Base-by-base conservation (phyloP, 2,113 vertebrate species). In the Pristiophorus japonicus region DNA sequence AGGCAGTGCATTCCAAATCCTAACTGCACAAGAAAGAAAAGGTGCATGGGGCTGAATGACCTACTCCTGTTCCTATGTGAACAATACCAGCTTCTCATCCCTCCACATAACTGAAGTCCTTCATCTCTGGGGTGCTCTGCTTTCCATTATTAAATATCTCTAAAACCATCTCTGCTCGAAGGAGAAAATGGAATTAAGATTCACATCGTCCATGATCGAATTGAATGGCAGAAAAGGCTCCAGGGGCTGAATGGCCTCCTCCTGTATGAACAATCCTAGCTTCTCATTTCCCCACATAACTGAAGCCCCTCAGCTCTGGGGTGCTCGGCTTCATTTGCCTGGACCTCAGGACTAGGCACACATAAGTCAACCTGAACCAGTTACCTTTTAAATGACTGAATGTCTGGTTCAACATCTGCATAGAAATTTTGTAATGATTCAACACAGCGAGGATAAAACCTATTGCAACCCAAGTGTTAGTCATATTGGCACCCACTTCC, bases 361-460 rank as follows among this genome's bases (percentile, higher is more conserved):
- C 20, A 12, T 27, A 87, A 16, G 27, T 4, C 12, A 90, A 5
- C 51, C 30, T 51, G 62, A 59, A 90, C 4, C 51, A 55, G 55
- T 90, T 90, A n/a, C 51, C 30, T 90, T 90, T 34, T 51, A 90
- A 90, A 11, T 90, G 87, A 90, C 24, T 42, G 78, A 81, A 78
- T 4, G 12, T 55, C 0, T 90, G 27, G 24, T 90, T 59, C 55
- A n/a, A n/a, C n/a, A n/a, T 59, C 51, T 27, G 0, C 51, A 90
- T 51, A 51, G 85, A 51, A 55, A 51, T 34, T 14, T 0, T 42
- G 34, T 14, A 3, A 51, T 34, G 84, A 47, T 55, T 30, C 27
- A 88, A 1, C 1, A 51, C 1, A 51, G 47, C 34, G 22, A 81
- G 11, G n/a, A 55, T 59, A 27, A 55, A 14, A 55, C 47, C 8